Evolutionary conservation across 2,888 invertebrate genomes (phyloP).

Genomic region (Argyra leucocephala): DNA sequence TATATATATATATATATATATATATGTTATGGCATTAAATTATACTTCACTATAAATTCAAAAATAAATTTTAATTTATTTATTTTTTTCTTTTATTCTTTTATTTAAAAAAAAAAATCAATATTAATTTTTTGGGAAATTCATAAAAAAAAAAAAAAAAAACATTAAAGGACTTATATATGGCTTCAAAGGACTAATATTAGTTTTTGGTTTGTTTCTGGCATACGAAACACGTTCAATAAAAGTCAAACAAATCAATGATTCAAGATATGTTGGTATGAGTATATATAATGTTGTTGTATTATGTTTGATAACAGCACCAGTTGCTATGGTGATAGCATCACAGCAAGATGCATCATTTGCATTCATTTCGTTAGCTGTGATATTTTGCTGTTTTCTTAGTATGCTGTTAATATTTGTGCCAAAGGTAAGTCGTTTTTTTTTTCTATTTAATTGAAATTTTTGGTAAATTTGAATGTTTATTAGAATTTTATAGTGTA

Average conservation of each 20-base stretch:
- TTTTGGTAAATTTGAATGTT: neutral
- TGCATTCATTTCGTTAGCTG: conserved; percentile 90
- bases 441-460: no score
- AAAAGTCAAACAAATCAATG: conserved; percentile 94
- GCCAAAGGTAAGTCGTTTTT: conserved; percentile 65
- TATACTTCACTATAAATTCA: no score
- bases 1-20: no score
- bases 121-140: no score
- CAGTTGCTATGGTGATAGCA: conserved; percentile 93
- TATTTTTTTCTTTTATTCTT: no score
- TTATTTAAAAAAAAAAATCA: no score
- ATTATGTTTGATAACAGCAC: conserved; percentile 92
- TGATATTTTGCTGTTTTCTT: conserved; percentile 95
- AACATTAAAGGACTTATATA: conserved; percentile 71
- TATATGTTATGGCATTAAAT: no score
- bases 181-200: conserved; percentile 91
- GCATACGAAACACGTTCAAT: conserved; percentile 97
- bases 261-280: conserved; percentile 97
- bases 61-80: no score
- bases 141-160: no score
- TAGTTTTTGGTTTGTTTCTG: conserved; percentile 93
- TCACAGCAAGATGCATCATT: conserved; percentile 97
- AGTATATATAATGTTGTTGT: conserved; percentile 99
- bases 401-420: conserved; percentile 98
- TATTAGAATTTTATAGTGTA: neutral